A percentile compares a stretch with the other conserved stretches of the same genome.
phyloP scores from a whole-genome alignment of 2,888 invertebrate genomes.

The Dryobota labecula region DNA sequence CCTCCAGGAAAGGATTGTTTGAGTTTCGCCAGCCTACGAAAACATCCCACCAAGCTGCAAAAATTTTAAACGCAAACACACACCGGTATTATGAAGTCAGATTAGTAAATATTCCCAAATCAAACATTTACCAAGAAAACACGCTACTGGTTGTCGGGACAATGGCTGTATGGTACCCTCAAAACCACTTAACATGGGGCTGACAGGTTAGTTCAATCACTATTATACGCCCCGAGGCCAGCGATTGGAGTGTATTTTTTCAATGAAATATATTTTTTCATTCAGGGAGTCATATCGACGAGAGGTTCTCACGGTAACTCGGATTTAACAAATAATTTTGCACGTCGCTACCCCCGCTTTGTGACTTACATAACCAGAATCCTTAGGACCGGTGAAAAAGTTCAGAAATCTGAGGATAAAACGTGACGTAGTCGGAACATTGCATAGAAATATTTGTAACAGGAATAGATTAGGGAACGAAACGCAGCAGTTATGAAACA shows the following conservation, averaged over 20 bases:
- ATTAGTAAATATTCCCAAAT: conserved; percentile 87
- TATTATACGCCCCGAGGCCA: conserved; percentile 86
- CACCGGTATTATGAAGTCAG: conserved; percentile 75
- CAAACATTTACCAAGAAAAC: conserved; percentile 89
- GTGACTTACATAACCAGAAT: conserved; percentile 51
- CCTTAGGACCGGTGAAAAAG: conserved; percentile 45
- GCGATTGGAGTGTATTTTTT: conserved; percentile 87
- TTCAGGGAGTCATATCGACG: conserved; percentile 79
- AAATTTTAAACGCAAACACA: conserved; percentile 80
- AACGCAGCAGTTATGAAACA: conserved; percentile 77
- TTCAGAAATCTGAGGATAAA: conserved; percentile 37
- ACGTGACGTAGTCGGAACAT: conserved; percentile 50
- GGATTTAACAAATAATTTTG: conserved; percentile 69
- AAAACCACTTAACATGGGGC: conserved; percentile 90
- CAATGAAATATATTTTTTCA: conserved; percentile 77
- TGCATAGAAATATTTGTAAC: conserved; percentile 56
- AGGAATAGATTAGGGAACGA: conserved; percentile 65
- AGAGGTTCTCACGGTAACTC: conserved; percentile 84
- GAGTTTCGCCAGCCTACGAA: conserved; percentile 69
- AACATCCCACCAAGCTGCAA: conserved; percentile 78
- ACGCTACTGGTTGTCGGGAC: conserved; percentile 88
- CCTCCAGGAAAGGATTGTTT: conserved; percentile 71
- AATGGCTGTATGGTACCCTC: conserved; percentile 85
- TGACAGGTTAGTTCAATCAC: conserved; percentile 91
- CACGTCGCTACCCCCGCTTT: conserved; percentile 64